Evolutionary conservation across 1,140 invertebrate species (phyloP).

Genomic region (Leptinotarsa texana): DNA sequence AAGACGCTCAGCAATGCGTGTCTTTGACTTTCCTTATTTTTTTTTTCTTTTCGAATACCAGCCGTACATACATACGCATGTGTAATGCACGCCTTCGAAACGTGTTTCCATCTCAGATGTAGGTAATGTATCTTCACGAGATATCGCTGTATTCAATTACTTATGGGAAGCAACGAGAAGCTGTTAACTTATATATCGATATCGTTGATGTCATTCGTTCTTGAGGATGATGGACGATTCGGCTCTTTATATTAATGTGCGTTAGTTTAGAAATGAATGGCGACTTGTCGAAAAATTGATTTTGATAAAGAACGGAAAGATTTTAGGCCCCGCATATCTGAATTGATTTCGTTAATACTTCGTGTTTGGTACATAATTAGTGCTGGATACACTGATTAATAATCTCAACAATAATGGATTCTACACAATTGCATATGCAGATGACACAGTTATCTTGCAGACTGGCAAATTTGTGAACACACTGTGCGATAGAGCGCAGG

Average conservation of each 20-base stretch:
- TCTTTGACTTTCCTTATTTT: background rate
- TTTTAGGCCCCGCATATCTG: background rate
- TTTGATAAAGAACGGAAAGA: background rate
- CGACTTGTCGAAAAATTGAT: background rate
- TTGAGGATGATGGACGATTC: background rate
- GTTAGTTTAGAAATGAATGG: background rate
- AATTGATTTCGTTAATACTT: too few species aligned
- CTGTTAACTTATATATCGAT: slow-evolving; percentile 16
- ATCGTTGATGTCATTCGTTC: slow-evolving; percentile 17
- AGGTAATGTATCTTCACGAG: slow-evolving; percentile 14
- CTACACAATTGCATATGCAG: too few species aligned
- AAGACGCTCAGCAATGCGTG: background rate
- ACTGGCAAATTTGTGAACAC: too few species aligned
- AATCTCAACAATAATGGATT: too few species aligned
- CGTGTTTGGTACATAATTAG: too few species aligned
- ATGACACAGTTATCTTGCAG: too few species aligned
- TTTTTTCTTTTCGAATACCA: background rate
- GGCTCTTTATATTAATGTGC: background rate
- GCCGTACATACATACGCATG: slow-evolving; percentile 6
- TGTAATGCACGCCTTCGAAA: slow-evolving; percentile 15
- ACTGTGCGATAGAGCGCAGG: too few species aligned
- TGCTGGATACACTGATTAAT: too few species aligned
- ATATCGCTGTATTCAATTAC: slow-evolving; percentile 21
- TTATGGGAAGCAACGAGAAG: slow-evolving; percentile 9
- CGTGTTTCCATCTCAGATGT: slow-evolving; percentile 14